These are phyloP conservation scores for Lytechinus pictus DNA, from an alignment of 35 echinoderm and acorn worm species.

Conservation along the genomic window DNA sequence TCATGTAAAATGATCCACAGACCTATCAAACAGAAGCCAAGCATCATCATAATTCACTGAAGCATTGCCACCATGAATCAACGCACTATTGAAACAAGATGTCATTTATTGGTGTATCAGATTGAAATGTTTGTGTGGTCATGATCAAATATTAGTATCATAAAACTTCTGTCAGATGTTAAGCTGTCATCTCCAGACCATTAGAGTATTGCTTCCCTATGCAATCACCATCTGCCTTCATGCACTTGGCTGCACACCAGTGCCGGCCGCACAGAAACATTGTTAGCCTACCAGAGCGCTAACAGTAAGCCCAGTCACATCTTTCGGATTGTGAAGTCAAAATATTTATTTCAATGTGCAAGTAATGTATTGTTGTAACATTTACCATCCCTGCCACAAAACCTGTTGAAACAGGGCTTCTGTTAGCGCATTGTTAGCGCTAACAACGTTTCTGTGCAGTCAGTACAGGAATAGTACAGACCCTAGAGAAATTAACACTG, in stretches of 20 bases:
- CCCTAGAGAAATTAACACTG: no score
- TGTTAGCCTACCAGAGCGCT: no score
- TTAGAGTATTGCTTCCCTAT: neutral
- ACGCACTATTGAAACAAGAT: neutral
- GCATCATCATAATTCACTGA: neutral
- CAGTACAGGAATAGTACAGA: no score
- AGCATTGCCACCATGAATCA: neutral
- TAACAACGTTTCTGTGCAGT: no score
- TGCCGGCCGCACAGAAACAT: no score
- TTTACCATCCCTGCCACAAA: no score
- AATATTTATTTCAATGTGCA: no score
- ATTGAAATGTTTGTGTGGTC: constrained; percentile 3
- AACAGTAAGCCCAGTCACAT: no score
- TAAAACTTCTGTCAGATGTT: neutral
- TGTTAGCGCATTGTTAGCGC: no score
- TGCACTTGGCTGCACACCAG: neutral
- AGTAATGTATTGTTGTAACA: no score
- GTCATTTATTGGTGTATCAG: constrained; percentile 18
- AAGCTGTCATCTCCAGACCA: neutral
- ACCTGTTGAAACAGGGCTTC: no score
- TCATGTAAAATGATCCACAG: neutral
- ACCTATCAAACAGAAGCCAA: neutral
- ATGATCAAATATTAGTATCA: neutral
- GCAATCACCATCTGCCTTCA: neutral
- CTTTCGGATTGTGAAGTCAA: no score